Percentiles rank a stretch among this genome's conserved stretches.
phyloP scores from a whole-genome alignment of 2,888 invertebrate genomes.

The Brachypalpus laphriformis region DNA sequence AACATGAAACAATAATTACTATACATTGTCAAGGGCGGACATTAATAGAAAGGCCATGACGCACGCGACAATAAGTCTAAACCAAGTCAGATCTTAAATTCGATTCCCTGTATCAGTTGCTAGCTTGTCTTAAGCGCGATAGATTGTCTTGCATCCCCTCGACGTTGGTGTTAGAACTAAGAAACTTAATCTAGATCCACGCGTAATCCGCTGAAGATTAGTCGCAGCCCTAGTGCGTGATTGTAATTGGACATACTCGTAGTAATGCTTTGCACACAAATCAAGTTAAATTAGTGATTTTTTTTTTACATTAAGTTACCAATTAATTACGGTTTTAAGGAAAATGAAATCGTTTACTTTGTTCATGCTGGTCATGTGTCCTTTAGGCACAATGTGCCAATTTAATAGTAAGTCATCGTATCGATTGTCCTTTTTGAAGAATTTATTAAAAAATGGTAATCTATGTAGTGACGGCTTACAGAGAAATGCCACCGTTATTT shows the following conservation, averaged over 20 bases:
- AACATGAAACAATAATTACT: conserved; percentile 28
- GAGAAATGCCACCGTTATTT: conserved; percentile 80
- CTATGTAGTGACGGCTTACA: conserved; percentile 80
- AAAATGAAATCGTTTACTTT: conserved; percentile 8
- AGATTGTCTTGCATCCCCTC: conserved; percentile 3
- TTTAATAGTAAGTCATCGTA: conserved; percentile 58
- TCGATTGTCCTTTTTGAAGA: not conserved
- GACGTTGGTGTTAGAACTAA: not conserved
- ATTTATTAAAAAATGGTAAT: not conserved
- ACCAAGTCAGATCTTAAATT: not conserved
- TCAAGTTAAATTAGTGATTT: not conserved
- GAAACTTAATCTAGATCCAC: not conserved
- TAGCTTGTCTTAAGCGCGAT: conserved; percentile 2
- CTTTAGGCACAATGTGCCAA: conserved; percentile 12
- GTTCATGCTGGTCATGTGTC: not conserved
- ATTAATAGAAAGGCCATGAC: conserved; percentile 13
- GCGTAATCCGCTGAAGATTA: not conserved
- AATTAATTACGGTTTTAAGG: not conserved
- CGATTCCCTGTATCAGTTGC: conserved; percentile 35
- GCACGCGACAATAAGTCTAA: not conserved
- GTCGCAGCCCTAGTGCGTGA: too few species aligned
- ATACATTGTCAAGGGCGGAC: conserved; percentile 12
- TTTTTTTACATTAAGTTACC: not conserved
- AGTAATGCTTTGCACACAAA: not conserved
- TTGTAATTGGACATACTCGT: too few species aligned